Conservation (phyloP, 23 tunicate species). For the Styela clava region DNA sequence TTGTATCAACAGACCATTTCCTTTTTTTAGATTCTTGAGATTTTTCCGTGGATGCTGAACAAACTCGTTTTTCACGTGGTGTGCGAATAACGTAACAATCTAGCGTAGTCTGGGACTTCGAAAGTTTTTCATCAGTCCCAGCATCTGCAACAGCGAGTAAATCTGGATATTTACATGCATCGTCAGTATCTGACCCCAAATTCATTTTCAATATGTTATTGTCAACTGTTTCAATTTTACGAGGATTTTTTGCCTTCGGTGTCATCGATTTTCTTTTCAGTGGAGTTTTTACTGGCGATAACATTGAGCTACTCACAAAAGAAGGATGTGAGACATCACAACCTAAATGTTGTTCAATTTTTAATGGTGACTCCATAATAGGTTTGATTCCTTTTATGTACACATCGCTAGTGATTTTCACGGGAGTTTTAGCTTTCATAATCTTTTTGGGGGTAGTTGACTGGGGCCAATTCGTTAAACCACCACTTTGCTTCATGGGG, state of each 20-base stretch:
- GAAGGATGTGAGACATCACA: too few species aligned
- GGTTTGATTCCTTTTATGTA: not conserved
- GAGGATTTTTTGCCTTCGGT: not conserved
- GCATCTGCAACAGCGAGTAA: not conserved
- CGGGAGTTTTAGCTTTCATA: not conserved
- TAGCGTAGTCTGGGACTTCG: not conserved
- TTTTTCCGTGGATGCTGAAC: not conserved
- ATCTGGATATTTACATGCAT: not conserved
- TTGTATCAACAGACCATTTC: conserved; percentile 12
- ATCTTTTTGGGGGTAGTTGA: not conserved
- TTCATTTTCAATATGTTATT: too few species aligned
- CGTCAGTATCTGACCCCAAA: not conserved
- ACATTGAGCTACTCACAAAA: not conserved
- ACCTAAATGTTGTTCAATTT: not conserved
- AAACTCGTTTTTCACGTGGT: conserved; percentile 8
- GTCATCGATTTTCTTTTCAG: not conserved
- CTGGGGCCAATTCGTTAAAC: not conserved
- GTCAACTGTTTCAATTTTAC: not conserved
- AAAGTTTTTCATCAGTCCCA: not conserved
- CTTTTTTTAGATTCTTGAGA: conserved; percentile 28
- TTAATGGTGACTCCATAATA: not conserved
- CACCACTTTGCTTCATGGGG: not conserved
- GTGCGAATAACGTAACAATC: conserved; percentile 55
- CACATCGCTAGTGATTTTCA: not conserved
- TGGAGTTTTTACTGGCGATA: not conserved